Conservation (phyloP, 2,113 vertebrate genomes). For the Gallinago media region DNA sequence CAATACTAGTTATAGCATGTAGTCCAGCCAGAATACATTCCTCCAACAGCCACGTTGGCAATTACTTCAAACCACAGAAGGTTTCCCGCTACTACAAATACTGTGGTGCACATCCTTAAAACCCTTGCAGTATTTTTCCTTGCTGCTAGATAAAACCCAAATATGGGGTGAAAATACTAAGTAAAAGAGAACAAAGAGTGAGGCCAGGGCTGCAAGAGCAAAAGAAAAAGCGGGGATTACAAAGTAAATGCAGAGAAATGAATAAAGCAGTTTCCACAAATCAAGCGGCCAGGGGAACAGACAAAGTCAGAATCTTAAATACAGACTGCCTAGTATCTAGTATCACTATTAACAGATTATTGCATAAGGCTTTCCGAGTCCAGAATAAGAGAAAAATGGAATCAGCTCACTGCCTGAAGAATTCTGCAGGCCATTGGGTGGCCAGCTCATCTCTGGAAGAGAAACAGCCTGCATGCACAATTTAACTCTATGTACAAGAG, state of each 20-base stretch:
- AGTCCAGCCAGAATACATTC: background rate
- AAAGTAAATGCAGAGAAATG: background rate
- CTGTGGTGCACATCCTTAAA: background rate
- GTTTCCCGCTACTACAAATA: background rate
- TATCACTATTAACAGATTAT: background rate
- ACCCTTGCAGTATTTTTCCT: background rate
- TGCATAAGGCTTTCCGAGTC: background rate
- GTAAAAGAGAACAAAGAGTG: background rate
- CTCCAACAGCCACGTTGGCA: constrained; percentile 39
- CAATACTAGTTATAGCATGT: background rate
- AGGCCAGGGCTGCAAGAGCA: background rate
- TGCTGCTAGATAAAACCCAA: background rate
- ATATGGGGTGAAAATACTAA: background rate
- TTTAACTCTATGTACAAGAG: background rate
- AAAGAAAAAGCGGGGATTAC: background rate
- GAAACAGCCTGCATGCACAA: background rate
- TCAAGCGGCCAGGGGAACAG: background rate
- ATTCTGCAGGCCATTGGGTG: background rate
- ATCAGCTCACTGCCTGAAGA: background rate
- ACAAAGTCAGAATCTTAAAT: background rate
- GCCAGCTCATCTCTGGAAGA: background rate
- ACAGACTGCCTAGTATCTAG: background rate
- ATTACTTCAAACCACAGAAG: constrained; percentile 1
- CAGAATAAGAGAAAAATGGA: background rate
- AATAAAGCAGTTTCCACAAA: background rate